Conservation (phyloP, 2,888 invertebrate species). For the Sarcophaga rosellei region DNA sequence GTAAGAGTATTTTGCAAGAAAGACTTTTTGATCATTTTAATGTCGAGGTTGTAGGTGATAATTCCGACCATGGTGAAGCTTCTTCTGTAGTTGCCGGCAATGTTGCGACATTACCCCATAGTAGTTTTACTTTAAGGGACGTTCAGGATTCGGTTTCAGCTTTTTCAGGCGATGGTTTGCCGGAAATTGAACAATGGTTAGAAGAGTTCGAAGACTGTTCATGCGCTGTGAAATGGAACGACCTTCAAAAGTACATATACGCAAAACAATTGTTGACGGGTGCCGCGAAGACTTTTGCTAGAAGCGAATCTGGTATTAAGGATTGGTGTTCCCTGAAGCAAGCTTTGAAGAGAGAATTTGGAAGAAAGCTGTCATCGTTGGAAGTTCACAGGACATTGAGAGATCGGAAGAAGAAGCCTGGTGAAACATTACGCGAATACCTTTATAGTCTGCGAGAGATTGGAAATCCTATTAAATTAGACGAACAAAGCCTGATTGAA, state of each 20-base stretch:
- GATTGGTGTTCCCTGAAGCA: not conserved
- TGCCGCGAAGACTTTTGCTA: slow-evolving; percentile 18
- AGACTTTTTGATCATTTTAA: slow-evolving; percentile 19
- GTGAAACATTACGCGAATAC: too few relatives aligned
- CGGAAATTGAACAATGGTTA: slow-evolving; percentile 38
- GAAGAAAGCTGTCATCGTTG: slow-evolving; percentile 23
- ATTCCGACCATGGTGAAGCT: slow-evolving; percentile 11
- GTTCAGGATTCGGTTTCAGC: slow-evolving; percentile 4
- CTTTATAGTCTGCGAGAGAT: too few relatives aligned
- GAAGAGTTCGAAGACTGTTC: slow-evolving; percentile 25
- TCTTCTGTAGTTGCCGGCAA: slow-evolving; percentile 3
- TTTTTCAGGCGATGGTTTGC: slow-evolving; percentile 2
- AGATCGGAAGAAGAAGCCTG: slow-evolving; percentile 26
- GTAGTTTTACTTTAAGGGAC: not conserved
- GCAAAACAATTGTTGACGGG: slow-evolving; percentile 60
- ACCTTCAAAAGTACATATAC: slow-evolving; percentile 29
- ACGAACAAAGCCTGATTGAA: too few relatives aligned
- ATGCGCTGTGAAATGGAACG: too few relatives aligned
- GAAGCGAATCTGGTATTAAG: slow-evolving; percentile 3
- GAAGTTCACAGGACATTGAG: not conserved
- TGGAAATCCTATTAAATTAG: too few relatives aligned
- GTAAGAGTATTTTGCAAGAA: slow-evolving; percentile 13
- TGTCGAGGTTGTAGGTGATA: not conserved
- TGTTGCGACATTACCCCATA: slow-evolving; percentile 2
- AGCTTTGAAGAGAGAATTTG: slow-evolving; percentile 33